Percentiles rank a stretch among this genome's conserved stretches.
Conservation (phyloP, 2,888 invertebrate species). For the Orthosia incerta region DNA sequence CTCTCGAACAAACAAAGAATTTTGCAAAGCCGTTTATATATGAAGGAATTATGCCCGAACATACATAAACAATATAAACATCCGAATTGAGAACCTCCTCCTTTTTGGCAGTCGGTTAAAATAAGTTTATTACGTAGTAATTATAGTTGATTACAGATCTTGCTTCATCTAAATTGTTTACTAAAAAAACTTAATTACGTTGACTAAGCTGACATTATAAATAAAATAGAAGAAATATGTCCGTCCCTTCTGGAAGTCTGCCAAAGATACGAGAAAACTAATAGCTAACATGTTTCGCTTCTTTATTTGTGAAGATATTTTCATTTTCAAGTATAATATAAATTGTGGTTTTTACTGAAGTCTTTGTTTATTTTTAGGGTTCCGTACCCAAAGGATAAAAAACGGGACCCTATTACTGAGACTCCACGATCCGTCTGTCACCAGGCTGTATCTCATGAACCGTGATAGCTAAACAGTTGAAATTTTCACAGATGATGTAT, state of each 20-base stretch:
- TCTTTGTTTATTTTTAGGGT: constrained; percentile 12
- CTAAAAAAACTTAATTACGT: not conserved
- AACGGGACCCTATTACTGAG: no score
- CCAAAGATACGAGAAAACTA: constrained; percentile 25
- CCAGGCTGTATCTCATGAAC: no score
- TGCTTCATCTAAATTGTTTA: not conserved
- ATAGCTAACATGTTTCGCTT: constrained; percentile 14
- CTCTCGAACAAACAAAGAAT: no score
- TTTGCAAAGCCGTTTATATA: no score
- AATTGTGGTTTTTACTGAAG: not conserved
- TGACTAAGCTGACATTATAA: constrained; percentile 1
- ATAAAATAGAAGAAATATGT: constrained; percentile 7
- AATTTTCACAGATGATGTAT: no score
- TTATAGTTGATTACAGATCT: not conserved
- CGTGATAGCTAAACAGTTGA: no score
- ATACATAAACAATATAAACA: no score
- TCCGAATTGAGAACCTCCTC: no score
- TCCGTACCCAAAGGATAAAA: no score
- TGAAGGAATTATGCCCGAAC: no score
- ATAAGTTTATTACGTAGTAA: not conserved
- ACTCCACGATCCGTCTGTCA: no score
- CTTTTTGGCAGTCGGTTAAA: no score
- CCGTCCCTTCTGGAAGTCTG: constrained; percentile 27
- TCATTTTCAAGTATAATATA: not conserved
- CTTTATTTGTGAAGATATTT: constrained; percentile 24